Evolutionary conservation across 1,140 invertebrate species (phyloP).

Genomic region (Drepana arcuata): DNA sequence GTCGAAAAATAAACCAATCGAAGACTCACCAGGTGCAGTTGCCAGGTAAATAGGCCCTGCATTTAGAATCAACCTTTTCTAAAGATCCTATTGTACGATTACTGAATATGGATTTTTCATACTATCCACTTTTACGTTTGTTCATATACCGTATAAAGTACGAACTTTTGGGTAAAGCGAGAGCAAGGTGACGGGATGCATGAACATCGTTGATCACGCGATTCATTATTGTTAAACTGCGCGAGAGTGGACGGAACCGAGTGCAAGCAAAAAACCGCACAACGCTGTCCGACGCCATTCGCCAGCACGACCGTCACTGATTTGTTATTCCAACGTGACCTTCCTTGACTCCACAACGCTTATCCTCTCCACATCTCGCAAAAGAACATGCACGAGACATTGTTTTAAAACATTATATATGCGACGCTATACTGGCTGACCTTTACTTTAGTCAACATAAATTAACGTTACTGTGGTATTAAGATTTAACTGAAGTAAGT

Average conservation of each 20-base stretch:
- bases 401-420: slow-evolving; percentile 13
- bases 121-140: too few relatives aligned
- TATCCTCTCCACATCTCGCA: slow-evolving; percentile 14
- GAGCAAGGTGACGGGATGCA: too few relatives aligned
- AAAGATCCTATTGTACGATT: too few relatives aligned
- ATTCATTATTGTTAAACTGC: slow-evolving; percentile 17
- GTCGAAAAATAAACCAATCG: slow-evolving; percentile 23
- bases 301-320: slow-evolving; percentile 19
- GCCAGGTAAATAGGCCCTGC: slow-evolving; percentile 34
- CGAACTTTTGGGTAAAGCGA: too few relatives aligned
- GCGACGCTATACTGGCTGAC: too few relatives aligned
- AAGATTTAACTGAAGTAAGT: too few relatives aligned
- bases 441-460: too few relatives aligned
- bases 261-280: slow-evolving; percentile 19
- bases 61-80: too few relatives aligned
- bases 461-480: too few relatives aligned
- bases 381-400: slow-evolving; percentile 10
- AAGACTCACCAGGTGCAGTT: slow-evolving; percentile 23
- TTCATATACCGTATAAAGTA: too few relatives aligned
- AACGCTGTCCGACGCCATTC: slow-evolving; percentile 14
- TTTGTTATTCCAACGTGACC: slow-evolving; percentile 45
- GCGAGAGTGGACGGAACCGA: slow-evolving; percentile 12
- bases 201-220: too few relatives aligned
- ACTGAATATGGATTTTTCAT: too few relatives aligned
- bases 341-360: slow-evolving; percentile 37